Conservation (phyloP, 30 jellyfish, hydroid and myxozoan genomes). For the Morbakka virulenta region DNA sequence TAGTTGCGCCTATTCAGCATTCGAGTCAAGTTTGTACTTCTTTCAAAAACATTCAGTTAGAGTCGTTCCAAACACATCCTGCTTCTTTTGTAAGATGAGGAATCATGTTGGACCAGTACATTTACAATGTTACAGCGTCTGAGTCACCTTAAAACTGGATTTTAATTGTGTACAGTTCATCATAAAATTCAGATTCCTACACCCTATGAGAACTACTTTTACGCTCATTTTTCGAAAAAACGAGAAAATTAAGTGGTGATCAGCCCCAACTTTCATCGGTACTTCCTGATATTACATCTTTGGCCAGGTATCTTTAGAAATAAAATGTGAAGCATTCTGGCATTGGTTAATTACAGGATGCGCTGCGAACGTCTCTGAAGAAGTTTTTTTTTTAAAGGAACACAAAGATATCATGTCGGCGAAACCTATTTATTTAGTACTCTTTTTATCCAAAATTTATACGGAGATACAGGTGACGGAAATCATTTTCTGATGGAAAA, state of each 20-base stretch:
- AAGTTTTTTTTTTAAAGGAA: neutral
- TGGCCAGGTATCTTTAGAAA: neutral
- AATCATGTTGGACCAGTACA: neutral
- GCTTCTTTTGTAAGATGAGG: slow-evolving; percentile 10
- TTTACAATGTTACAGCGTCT: neutral
- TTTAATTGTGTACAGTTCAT: neutral
- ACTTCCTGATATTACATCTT: neutral
- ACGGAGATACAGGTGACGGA: neutral
- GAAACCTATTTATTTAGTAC: neutral
- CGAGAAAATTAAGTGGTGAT: neutral
- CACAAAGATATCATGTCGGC: neutral
- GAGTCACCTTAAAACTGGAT: neutral
- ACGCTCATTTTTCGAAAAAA: neutral
- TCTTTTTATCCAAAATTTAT: neutral
- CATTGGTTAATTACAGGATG: neutral
- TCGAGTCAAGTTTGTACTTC: slow-evolving; percentile 68
- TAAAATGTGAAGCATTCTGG: neutral
- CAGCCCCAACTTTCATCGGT: neutral
- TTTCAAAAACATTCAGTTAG: slow-evolving; percentile 49
- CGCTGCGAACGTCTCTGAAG: too few species aligned
- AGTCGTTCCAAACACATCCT: slow-evolving; percentile 41
- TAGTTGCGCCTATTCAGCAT: slow-evolving; percentile 64
- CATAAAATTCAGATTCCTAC: neutral
- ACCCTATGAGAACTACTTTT: neutral
- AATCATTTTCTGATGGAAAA: neutral